Evolutionary conservation across 2,113 vertebrate genomes (phyloP).

Genomic region (Microcebus lehilahytsara): DNA sequence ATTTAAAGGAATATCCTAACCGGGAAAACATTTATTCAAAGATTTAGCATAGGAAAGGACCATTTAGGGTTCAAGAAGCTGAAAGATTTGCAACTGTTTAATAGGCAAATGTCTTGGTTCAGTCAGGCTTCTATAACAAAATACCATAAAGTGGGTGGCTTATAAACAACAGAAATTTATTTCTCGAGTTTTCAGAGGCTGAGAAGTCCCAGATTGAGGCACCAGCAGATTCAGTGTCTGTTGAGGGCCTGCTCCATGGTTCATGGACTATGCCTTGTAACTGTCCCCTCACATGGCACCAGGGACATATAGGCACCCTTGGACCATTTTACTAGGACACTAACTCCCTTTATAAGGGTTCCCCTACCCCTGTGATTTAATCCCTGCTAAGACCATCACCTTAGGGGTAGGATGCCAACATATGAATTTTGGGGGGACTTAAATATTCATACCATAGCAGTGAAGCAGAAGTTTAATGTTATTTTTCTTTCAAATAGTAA

Average conservation of each 20-base stretch:
- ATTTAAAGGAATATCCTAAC: background rate
- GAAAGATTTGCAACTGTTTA: background rate
- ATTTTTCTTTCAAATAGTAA: background rate
- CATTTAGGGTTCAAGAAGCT: background rate
- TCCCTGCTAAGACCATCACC: background rate
- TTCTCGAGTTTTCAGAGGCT: background rate
- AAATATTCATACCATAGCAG: background rate
- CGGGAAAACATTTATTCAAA: background rate
- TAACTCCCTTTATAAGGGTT: background rate
- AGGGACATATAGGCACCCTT: too few relatives aligned
- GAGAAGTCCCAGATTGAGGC: background rate
- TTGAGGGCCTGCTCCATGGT: background rate
- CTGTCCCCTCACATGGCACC: background rate
- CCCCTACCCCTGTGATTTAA: rapidly evolving
- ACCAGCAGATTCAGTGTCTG: background rate
- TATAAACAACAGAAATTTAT: background rate
- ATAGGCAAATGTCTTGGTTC: background rate
- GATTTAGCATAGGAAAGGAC: background rate
- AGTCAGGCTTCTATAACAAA: background rate
- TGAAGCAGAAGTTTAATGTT: background rate
- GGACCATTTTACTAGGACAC: rapidly evolving
- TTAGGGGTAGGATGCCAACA: background rate
- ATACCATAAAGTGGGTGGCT: background rate
- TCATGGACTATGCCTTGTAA: too few relatives aligned
- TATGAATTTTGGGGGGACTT: background rate